phyloP scores from a whole-genome alignment of 2,797 vertebrate species.

The Anabas testudineus region DNA sequence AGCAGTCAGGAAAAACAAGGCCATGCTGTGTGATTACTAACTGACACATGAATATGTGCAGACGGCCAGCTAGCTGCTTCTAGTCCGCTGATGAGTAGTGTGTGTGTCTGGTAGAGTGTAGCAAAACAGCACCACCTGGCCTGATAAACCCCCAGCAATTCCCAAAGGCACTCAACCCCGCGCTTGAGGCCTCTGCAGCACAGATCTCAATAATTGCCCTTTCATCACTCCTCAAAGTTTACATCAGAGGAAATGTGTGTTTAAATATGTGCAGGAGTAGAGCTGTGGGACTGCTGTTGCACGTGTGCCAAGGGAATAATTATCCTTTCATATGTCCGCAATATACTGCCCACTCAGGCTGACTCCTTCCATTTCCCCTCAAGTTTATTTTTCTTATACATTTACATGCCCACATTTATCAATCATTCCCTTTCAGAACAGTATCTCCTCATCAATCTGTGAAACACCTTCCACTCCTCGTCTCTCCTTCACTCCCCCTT shows the following conservation, averaged over 20 bases:
- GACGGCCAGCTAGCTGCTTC: slow-evolving; percentile 39
- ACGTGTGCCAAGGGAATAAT: slow-evolving; percentile 58
- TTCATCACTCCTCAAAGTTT: slow-evolving; percentile 69
- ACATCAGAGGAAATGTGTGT: slow-evolving; percentile 54
- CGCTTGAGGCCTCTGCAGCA: slow-evolving; percentile 37
- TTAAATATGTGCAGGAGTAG: slow-evolving; percentile 55
- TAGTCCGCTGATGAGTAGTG: slow-evolving; percentile 51
- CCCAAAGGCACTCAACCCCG: slow-evolving; percentile 52
- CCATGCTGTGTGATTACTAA: slow-evolving; percentile 75
- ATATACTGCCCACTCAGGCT: slow-evolving; percentile 30
- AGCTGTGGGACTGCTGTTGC: slow-evolving; percentile 28
- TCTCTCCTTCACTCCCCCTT: slow-evolving; percentile 13
- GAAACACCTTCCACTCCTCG: slow-evolving; percentile 40
- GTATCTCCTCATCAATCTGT: slow-evolving; percentile 65
- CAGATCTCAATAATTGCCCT: slow-evolving; percentile 63
- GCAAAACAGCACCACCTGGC: slow-evolving; percentile 66
- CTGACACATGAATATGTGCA: slow-evolving; percentile 78
- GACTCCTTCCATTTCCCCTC: slow-evolving; percentile 3
- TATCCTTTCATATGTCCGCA: slow-evolving; percentile 57
- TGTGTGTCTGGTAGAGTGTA: slow-evolving; percentile 54
- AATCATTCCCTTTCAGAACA: slow-evolving; percentile 32
- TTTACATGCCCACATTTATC: slow-evolving; percentile 46
- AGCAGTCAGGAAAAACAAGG: slow-evolving; percentile 77
- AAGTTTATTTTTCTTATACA: slow-evolving; percentile 15
- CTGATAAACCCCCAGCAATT: slow-evolving; percentile 34